Conservation (phyloP, 1,140 invertebrate species). For the Rhagoletis pomonella region DNA sequence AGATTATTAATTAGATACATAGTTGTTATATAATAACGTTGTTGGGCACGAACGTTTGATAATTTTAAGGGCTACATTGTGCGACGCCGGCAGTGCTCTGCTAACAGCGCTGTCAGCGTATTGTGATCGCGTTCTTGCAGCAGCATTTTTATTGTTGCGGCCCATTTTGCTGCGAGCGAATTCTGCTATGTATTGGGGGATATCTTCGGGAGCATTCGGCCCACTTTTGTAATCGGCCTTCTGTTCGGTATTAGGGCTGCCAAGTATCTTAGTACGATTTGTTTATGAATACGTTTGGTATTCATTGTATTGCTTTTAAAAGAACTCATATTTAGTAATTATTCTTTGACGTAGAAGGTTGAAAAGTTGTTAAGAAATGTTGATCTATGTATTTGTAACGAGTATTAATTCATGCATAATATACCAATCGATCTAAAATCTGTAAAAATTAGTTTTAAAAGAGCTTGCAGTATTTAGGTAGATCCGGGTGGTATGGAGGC, state of each 20-base stretch:
- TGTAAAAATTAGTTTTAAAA: neutral
- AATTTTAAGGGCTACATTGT: neutral
- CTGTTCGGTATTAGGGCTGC: neutral
- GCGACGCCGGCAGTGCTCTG: neutral
- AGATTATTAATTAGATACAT: too few species aligned
- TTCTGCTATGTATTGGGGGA: neutral
- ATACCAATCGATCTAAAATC: too few species aligned
- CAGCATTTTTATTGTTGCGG: neutral
- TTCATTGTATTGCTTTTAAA: too few species aligned
- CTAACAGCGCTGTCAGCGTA: neutral
- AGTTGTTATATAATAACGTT: too few species aligned
- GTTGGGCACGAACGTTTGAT: too few species aligned
- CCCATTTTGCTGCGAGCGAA: neutral
- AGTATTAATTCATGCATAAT: too few species aligned
- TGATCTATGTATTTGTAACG: too few species aligned
- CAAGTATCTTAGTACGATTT: neutral
- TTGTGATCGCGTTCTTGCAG: neutral
- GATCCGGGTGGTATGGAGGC: constrained; percentile 1
- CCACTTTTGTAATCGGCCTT: neutral
- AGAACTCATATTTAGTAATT: too few species aligned
- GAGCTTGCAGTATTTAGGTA: neutral
- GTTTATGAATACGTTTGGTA: neutral
- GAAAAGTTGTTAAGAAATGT: too few species aligned
- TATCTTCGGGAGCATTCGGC: constrained; percentile 33
- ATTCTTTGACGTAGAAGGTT: too few species aligned